Evolutionary conservation across 2,113 vertebrate species (phyloP).

Genomic region (Chunga burmeisteri): DNA sequence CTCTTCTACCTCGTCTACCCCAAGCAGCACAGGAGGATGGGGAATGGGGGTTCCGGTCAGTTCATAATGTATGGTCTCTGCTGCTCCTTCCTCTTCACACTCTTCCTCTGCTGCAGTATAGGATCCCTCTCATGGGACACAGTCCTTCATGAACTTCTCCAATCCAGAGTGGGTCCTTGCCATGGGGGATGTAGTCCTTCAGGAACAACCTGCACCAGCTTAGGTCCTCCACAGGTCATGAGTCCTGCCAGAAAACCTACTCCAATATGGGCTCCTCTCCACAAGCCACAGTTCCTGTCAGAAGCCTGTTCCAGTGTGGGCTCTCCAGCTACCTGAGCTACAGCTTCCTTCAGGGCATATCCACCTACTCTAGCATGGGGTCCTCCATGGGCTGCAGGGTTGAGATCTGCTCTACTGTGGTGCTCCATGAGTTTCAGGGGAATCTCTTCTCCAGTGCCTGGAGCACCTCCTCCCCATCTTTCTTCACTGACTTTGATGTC

Average conservation of each 20-base stretch:
- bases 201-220: neutral
- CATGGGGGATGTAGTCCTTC: too few species aligned
- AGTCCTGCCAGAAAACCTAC: neutral
- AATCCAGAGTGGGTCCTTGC: neutral
- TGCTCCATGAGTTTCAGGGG: neutral
- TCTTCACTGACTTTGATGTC: neutral
- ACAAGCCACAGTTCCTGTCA: neutral
- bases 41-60: neutral
- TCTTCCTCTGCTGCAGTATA: neutral
- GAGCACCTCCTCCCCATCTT: neutral
- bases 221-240: neutral
- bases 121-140: neutral
- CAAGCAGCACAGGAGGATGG: neutral
- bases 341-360: neutral
- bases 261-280: neutral
- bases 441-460: neutral
- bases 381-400: neutral
- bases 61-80: fast-evolving
- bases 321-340: too few species aligned
- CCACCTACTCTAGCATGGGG: neutral
- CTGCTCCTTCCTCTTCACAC: neutral
- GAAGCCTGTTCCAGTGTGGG: neutral
- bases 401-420: neutral
- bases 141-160: neutral
- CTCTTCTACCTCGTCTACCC: neutral